Evolutionary conservation across 2,113 vertebrate species (phyloP), one percentile per base, ranked within the genome.

Genomic region (Silurus asotus): DNA sequence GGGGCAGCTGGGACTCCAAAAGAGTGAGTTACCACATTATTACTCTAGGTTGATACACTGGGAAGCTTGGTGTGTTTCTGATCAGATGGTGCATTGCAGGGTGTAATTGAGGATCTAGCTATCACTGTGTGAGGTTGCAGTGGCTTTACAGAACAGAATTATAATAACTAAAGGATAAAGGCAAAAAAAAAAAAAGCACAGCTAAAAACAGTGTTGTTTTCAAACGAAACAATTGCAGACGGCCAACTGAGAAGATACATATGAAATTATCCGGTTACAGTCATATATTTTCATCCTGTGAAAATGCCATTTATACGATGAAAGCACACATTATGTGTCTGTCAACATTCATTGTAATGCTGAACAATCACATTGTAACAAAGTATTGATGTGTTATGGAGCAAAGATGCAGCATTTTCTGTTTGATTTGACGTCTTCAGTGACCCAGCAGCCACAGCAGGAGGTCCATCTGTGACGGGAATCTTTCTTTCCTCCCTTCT

Each of bases 361-460:
- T 79, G 77, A 79, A 59, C 45, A 49, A 51, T 81, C 79, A 64
- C 59, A 59, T 49, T 69, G 28, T 69, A 64, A 51, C 55, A 53
- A 9, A 28, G 15, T 53, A 55, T 64, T 64, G 74, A 20, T 84
- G 23, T 37, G 49, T 13, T 77, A 13, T 64, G 53, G 59, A 77
- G 58, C 59, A 72, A 51, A 84, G n/a, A 49, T 55, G 72, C 15
- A 45, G 9, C 15, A 23, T 61, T 83, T 72, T 56, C 51, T 70
- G 37, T 85, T 80, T 81, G 56, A 81, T 74, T n/a, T 81, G 13
- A 23, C 64, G 90, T 87, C 91, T 92, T 90, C 93, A 91, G 91
- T 91, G 92, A 94, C 94, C 93, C 88, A 90, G 90, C 69, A 93
- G 92, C 92, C 92, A 92, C 92, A 93, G 92, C 91, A 92, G 91